Percentiles rank a stretch among this genome's conserved stretches.
Conservation (phyloP, 2,888 invertebrate genomes). For the Cataglyphis livida region DNA sequence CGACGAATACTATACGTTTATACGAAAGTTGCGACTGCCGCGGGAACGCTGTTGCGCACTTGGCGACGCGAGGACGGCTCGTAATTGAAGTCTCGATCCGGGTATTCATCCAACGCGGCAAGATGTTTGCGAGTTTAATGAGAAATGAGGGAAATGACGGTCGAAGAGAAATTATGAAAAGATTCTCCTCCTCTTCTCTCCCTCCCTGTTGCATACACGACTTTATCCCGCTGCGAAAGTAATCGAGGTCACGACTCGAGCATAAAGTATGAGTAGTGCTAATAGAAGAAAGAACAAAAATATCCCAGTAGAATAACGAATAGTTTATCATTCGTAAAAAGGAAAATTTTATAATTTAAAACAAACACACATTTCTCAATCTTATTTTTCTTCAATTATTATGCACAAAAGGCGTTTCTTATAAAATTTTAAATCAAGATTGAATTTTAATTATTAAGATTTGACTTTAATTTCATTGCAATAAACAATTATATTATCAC, state of each 20-base stretch:
- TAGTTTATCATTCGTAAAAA: constrained; percentile 28
- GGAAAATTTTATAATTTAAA: neutral
- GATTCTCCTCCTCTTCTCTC: neutral
- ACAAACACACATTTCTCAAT: neutral
- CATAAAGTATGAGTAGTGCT: neutral
- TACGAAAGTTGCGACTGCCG: constrained; percentile 34
- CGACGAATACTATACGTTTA: constrained; percentile 39
- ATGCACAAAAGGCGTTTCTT: neutral
- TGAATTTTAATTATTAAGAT: neutral
- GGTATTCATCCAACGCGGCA: constrained; percentile 40
- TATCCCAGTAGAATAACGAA: constrained; percentile 4
- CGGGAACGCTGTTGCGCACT: constrained; percentile 45
- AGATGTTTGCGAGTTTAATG: constrained; percentile 68
- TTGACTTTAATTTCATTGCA: neutral
- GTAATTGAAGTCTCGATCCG: constrained; percentile 62
- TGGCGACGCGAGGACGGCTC: constrained; percentile 34
- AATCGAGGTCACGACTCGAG: constrained; percentile 40
- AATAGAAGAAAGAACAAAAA: constrained; percentile 2
- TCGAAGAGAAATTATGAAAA: constrained; percentile 24
- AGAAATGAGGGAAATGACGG: constrained; percentile 58
- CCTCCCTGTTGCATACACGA: constrained; percentile 9
- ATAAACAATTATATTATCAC: neutral
- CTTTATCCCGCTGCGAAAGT: constrained; percentile 25
- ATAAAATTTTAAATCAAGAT: neutral
- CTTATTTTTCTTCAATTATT: neutral